Conservation (phyloP, 2,888 invertebrate genomes). For the Cephus sareptanus region DNA sequence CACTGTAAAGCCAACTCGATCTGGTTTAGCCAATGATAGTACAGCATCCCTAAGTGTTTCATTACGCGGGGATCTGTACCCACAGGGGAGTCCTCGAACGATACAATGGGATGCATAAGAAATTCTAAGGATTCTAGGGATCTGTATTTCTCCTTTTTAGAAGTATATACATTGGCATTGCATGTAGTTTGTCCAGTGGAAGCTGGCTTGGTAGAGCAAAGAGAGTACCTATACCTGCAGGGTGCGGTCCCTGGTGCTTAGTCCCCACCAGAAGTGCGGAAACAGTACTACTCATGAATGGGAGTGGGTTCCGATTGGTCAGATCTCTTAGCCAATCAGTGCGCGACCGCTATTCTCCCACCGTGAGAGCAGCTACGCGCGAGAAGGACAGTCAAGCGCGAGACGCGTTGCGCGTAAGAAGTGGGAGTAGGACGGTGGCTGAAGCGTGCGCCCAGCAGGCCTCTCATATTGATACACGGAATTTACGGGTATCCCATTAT, state of each 20-base stretch:
- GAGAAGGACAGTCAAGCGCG: constrained; percentile 3
- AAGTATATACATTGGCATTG: too few relatives aligned
- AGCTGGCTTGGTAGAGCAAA: constrained; percentile 5
- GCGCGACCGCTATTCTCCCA: constrained; percentile 28
- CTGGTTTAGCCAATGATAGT: too few relatives aligned
- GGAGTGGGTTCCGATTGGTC: constrained; percentile 52
- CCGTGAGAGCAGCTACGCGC: constrained; percentile 9
- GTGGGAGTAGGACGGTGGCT: not conserved
- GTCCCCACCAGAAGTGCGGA: constrained; percentile 34
- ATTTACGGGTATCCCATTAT: constrained; percentile 11
- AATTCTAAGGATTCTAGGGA: too few relatives aligned
- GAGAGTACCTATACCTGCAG: constrained; percentile 6
- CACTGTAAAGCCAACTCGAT: too few relatives aligned
- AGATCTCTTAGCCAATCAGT: constrained; percentile 44
- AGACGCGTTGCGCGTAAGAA: not conserved
- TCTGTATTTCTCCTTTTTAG: too few relatives aligned
- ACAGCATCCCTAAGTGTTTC: too few relatives aligned
- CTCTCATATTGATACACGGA: constrained; percentile 8
- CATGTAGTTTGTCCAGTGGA: constrained; percentile 1
- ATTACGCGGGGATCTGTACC: too few relatives aligned
- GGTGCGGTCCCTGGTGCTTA: constrained; percentile 16
- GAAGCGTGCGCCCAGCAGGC: constrained; percentile 1
- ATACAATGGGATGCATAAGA: too few relatives aligned
- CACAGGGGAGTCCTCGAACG: too few relatives aligned
- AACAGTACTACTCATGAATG: constrained; percentile 56